A percentile compares a stretch with the other conserved stretches of the same genome.
These are phyloP conservation scores for Anabacerthia variegaticeps DNA, from an alignment of 2,797 vertebrate species.

Conservation along the genomic window DNA sequence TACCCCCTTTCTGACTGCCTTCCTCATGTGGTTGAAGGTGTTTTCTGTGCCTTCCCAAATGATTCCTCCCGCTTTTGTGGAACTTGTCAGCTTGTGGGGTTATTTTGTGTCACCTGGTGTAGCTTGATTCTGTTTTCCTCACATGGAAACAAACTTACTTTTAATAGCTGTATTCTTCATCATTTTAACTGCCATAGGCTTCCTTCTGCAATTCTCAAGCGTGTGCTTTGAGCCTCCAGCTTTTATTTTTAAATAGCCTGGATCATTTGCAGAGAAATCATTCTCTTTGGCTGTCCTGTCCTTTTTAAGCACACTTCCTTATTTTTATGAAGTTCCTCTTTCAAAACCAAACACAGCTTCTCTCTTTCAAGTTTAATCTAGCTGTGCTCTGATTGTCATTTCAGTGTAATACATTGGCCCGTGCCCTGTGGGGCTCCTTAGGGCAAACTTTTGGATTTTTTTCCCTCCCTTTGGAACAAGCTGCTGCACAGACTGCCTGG, in stretches of 20 bases:
- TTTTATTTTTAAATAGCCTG: neutral
- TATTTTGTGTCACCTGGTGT: neutral
- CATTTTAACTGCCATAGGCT: neutral
- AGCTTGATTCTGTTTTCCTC: neutral
- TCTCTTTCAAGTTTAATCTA: neutral
- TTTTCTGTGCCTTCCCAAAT: neutral
- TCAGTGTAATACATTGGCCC: neutral
- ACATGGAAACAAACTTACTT: neutral
- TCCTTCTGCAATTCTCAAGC: neutral
- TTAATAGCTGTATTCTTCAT: neutral
- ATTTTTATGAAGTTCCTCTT: conserved; percentile 18
- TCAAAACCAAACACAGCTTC: neutral
- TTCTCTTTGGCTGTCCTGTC: neutral
- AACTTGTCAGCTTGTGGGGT: neutral
- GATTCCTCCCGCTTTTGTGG: neutral
- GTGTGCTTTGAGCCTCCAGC: neutral
- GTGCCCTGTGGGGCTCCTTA: neutral
- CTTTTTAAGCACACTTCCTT: neutral
- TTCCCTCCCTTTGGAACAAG: neutral
- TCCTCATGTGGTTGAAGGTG: neutral
- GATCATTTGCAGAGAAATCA: neutral
- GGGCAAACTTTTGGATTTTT: neutral
- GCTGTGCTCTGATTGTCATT: neutral
- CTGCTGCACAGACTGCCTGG: neutral
- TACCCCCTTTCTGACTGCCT: neutral